Conservation (phyloP, 2,113 vertebrate species). For the Chamaetylas fuelleborni region DNA sequence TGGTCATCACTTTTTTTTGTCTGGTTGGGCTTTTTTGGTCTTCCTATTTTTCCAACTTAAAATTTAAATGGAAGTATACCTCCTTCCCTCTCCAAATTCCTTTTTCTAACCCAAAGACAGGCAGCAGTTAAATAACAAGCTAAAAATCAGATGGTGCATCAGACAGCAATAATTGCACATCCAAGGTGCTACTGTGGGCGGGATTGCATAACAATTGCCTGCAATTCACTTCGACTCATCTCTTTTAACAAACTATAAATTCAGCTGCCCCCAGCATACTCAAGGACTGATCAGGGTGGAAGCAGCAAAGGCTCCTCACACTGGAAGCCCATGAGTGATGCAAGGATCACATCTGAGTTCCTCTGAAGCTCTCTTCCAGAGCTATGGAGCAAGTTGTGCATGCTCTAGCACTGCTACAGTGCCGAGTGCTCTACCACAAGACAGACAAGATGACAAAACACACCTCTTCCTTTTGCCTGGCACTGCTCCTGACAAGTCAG, state of each 20-base stretch:
- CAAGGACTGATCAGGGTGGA: neutral
- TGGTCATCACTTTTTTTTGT: neutral
- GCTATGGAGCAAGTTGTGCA: neutral
- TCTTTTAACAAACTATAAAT: neutral
- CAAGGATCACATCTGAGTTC: neutral
- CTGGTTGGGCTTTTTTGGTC: neutral
- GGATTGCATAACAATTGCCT: neutral
- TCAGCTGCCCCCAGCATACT: neutral
- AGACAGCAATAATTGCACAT: neutral
- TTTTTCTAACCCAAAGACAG: neutral
- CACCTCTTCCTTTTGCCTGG: neutral
- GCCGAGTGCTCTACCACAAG: neutral
- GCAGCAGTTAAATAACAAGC: neutral
- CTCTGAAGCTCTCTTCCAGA: neutral
- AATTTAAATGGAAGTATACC: neutral
- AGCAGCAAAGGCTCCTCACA: neutral
- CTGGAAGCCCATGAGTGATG: neutral
- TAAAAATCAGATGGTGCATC: neutral
- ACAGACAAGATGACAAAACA: neutral
- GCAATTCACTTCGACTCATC: neutral
- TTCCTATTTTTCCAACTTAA: neutral
- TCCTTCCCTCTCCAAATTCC: neutral
- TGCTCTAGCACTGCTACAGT: neutral
- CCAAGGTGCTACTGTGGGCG: neutral
- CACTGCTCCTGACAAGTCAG: neutral